Percentiles rank a stretch among this genome's conserved stretches.
Evolutionary conservation across 1,140 invertebrate genomes (phyloP).

Genomic region (Orchestia grillus): DNA sequence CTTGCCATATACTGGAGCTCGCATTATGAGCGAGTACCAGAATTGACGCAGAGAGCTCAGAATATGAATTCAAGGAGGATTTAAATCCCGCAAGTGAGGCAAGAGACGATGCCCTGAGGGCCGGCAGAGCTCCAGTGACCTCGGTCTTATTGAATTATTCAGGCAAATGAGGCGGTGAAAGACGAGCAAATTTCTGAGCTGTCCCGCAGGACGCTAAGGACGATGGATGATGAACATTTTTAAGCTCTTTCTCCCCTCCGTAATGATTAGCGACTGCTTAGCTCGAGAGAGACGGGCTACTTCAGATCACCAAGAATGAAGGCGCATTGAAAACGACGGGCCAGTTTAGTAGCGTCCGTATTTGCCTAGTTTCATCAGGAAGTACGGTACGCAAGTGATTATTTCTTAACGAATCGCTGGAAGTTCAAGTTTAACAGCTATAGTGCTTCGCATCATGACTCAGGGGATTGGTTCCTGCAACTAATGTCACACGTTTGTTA

Average conservation of each 20-base stretch:
- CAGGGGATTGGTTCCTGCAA: neutral
- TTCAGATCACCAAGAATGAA: neutral
- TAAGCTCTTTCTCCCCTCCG: neutral
- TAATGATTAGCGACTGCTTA: neutral
- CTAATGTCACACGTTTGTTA: neutral
- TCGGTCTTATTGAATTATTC: conserved; percentile 9
- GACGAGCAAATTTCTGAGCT: conserved; percentile 7
- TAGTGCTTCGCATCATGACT: neutral
- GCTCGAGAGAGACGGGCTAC: neutral
- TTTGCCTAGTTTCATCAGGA: neutral
- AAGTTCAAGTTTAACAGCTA: neutral
- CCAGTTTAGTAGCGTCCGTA: neutral
- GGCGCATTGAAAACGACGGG: neutral
- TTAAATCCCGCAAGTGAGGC: neutral
- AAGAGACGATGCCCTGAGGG: neutral
- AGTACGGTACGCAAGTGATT: neutral
- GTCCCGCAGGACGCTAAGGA: neutral
- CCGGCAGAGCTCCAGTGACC: neutral
- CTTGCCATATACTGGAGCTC: neutral
- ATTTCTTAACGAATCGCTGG: neutral
- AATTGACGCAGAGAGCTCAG: neutral
- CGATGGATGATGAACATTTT: neutral
- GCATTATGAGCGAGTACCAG: neutral
- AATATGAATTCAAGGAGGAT: neutral
- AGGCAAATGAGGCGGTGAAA: neutral